Base-by-base conservation (phyloP, 2,113 vertebrate species). In the Apeltes quadracus region DNA sequence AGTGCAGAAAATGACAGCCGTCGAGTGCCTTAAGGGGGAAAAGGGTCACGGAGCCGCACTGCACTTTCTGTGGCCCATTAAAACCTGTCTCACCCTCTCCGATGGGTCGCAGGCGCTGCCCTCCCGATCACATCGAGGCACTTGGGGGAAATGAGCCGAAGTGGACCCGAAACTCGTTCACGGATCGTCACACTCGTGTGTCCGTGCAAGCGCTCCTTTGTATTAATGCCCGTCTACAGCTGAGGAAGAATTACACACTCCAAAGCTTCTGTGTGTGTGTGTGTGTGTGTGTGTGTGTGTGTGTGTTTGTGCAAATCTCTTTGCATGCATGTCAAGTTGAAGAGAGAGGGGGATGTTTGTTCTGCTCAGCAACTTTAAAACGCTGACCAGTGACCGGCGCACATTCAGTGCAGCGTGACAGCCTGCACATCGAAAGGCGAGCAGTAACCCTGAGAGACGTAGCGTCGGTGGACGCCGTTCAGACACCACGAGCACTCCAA, bases 1-100 rank as follows among this genome's bases (percentile, higher is more conserved):
- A 79, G 73, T 84, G 76, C 78, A 80, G 79, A 87, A 83, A 79
- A 85, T 63, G 78, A 90, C 27, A 79, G 79, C 46, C 13, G 53
- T 54, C 57, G 64, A 27, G 29, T 10, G 38, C n/a, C 61, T 51
- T 10, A 7, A 57, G 54, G 69, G 53, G 6, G 29, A 3, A 58
- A 61, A 54, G 44, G 58, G 48, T 38, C 48, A 43, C 54, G 74
- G 81, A 71, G 78, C 82, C 81, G 76, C 84, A 54, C 66, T 27
- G 5, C 20, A 53, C 72, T 79, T 81, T 76, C 69, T 73, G 51
- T 55, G 25, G 10, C 66, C 23, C 34, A 62, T 61, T 63, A 74
- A 80, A 61, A 51, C 50, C 62, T 44, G 55, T 54, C 58, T 73
- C 71, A 5, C 32, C 25, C 41, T 48, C 65, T 36, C 12, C n/a